These are phyloP conservation scores for Syngnathus rostellatus DNA, from an alignment of 2,797 vertebrate species.

Conservation along the genomic window DNA sequence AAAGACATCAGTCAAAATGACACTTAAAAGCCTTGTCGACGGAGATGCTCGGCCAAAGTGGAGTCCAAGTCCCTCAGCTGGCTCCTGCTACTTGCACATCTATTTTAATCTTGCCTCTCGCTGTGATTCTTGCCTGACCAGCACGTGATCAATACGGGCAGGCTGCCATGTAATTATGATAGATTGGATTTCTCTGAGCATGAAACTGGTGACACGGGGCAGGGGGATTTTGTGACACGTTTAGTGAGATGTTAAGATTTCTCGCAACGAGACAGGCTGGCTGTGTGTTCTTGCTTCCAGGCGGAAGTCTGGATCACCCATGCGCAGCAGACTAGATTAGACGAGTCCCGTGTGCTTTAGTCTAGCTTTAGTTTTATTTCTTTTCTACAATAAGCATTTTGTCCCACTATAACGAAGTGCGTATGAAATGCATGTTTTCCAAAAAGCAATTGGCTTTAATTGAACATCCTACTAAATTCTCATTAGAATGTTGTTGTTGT, in stretches of 20 bases:
- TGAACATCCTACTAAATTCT: neutral
- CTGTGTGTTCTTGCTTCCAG: conserved; percentile 5
- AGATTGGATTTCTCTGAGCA: conserved; percentile 60
- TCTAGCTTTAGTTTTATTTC: neutral
- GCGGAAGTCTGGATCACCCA: neutral
- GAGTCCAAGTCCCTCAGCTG: conserved; percentile 54
- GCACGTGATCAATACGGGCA: conserved; percentile 67
- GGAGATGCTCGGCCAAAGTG: conserved; percentile 49
- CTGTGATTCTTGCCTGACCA: conserved; percentile 62
- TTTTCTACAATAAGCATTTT: no score
- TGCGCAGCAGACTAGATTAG: neutral
- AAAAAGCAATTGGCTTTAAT: no score
- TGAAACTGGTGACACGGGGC: conserved; percentile 39
- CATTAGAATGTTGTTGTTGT: no score
- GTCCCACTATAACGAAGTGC: no score
- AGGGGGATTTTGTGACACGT: conserved; percentile 41
- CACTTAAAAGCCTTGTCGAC: conserved; percentile 47
- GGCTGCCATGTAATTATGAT: conserved; percentile 67
- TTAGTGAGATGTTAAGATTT: conserved; percentile 33
- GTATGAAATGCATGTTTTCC: no score
- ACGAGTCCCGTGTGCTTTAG: neutral
- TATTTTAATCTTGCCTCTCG: conserved; percentile 61
- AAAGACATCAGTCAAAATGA: conserved; percentile 59
- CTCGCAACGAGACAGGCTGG: neutral
- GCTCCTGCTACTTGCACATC: conserved; percentile 51